These are phyloP conservation scores for Alviniconcha marisindica DNA, from an alignment of 1,140 invertebrate genomes.

Conservation along the genomic window DNA sequence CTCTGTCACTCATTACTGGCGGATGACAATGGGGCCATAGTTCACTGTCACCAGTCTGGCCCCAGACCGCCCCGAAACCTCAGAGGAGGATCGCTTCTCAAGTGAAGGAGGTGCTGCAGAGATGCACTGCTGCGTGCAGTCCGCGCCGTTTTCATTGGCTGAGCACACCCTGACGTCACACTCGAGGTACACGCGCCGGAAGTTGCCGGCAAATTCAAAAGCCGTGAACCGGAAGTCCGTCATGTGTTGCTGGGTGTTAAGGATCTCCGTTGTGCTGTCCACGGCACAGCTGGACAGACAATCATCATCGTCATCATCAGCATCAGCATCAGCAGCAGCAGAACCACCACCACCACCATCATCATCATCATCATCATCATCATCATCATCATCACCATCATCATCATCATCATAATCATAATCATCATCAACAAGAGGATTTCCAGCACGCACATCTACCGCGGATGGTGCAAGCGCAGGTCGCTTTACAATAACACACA, in stretches of 20 bases:
- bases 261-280: conserved; percentile 4
- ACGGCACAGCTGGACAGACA: conserved; percentile 20
- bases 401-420: too few species aligned
- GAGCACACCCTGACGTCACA: conserved; percentile 38
- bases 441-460: too few species aligned
- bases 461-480: too few species aligned
- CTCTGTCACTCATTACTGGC: too few species aligned
- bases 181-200: background rate
- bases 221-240: conserved; percentile 30
- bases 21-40: background rate
- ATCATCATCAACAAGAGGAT: too few species aligned
- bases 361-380: too few species aligned
- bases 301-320: too few species aligned
- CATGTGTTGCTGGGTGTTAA: background rate
- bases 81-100: background rate
- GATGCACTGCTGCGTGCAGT: background rate
- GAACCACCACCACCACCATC: background rate
- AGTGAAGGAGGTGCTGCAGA: background rate
- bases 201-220: conserved; percentile 30
- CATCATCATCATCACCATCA: too few species aligned
- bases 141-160: background rate
- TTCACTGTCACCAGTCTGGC: background rate
- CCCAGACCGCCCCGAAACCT: background rate
- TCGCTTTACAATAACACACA: too few species aligned
- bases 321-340: background rate